A percentile compares a stretch with the other conserved stretches of the same genome.
Evolutionary conservation across 2,797 vertebrate genomes (phyloP).

Genomic region (Myoxocephalus aenaeus): DNA sequence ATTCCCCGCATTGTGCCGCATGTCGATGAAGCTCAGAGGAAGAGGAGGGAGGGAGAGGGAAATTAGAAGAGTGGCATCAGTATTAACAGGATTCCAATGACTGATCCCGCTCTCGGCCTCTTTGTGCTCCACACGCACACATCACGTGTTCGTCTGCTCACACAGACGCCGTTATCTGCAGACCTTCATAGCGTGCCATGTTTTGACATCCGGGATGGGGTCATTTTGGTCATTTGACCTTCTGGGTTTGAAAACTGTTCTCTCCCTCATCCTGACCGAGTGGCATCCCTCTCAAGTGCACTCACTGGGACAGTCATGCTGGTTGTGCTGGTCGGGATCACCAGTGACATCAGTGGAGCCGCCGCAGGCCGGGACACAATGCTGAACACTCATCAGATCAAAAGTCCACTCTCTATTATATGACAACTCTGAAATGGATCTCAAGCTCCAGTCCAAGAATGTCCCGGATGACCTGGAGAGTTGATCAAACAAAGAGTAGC

Average conservation of each 20-base stretch:
- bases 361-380: constrained; percentile 2
- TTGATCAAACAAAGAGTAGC: too few relatives aligned
- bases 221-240: neutral
- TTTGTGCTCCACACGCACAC: neutral
- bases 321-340: constrained; percentile 21
- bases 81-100: constrained; percentile 31
- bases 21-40: constrained; percentile 39
- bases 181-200: neutral
- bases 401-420: neutral
- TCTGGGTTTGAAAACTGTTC: constrained; percentile 13
- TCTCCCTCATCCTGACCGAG: constrained; percentile 12
- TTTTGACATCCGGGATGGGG: neutral
- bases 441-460: too few relatives aligned
- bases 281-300: constrained; percentile 22
- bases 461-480: too few relatives aligned
- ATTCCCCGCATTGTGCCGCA: constrained; percentile 31
- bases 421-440: too few relatives aligned
- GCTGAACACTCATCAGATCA: constrained; percentile 4
- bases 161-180: neutral
- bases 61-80: neutral
- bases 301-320: constrained; percentile 26
- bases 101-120: constrained; percentile 4
- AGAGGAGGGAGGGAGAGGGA: neutral
- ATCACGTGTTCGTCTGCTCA: too few relatives aligned
- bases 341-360: constrained; percentile 21